Evolutionary conservation across 2,113 vertebrate genomes (phyloP).

Genomic region (Nycticorax nycticorax): DNA sequence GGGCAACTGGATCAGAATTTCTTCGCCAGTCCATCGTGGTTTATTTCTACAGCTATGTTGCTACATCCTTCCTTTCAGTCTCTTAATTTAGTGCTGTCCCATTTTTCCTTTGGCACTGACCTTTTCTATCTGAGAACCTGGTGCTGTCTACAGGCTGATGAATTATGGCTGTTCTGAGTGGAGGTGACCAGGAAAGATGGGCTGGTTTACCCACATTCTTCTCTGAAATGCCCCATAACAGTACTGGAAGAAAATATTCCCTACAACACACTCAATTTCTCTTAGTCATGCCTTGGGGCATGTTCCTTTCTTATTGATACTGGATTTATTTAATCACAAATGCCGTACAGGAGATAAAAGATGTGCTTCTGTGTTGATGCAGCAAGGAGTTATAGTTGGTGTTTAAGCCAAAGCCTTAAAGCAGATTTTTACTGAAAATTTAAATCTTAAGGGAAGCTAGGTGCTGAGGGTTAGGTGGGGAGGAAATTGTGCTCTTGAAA

Average conservation of each 20-base stretch:
- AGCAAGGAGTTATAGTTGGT: not conserved
- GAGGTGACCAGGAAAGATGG: not conserved
- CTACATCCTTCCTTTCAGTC: not conserved
- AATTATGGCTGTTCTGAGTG: not conserved
- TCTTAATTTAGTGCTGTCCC: not conserved
- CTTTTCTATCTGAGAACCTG: conserved; percentile 33
- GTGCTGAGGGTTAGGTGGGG: not conserved
- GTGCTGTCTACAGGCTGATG: not conserved
- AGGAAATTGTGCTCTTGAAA: not conserved
- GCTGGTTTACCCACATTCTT: not conserved
- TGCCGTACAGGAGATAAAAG: not conserved
- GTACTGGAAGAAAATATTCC: not conserved
- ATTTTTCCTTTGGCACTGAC: conserved; percentile 30
- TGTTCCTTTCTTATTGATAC: not conserved
- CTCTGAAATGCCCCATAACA: not conserved
- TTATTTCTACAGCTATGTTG: not conserved
- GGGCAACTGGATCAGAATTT: not conserved
- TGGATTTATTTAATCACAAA: not conserved
- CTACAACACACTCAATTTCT: not conserved
- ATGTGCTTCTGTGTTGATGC: not conserved
- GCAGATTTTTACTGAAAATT: not conserved
- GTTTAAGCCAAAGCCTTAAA: not conserved
- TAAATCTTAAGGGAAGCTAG: not conserved
- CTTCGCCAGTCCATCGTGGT: not conserved
- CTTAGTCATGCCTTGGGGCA: not conserved